These are phyloP conservation scores for Hyles euphorbiae DNA, from an alignment of 1,140 invertebrate species.

Conservation along the genomic window DNA sequence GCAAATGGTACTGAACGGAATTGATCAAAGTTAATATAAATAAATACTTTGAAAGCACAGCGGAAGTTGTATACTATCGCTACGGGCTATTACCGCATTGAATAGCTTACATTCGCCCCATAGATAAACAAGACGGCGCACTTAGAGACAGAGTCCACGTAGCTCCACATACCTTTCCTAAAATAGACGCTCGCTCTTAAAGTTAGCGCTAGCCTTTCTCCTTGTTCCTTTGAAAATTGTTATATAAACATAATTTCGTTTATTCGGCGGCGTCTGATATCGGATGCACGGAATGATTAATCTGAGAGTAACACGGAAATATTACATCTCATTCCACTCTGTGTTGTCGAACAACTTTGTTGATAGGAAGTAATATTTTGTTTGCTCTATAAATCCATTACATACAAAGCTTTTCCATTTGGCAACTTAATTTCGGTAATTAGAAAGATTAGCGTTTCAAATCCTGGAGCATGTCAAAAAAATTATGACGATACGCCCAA, in stretches of 20 bases:
- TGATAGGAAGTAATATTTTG: no score
- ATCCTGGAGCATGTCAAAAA: constrained; percentile 42
- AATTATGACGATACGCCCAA: constrained; percentile 52
- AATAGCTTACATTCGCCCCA: constrained; percentile 53
- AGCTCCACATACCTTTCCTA: constrained; percentile 43
- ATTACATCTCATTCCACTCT: no score
- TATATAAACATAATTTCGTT: constrained; percentile 13
- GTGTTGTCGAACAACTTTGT: no score
- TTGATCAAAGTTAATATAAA: constrained; percentile 3
- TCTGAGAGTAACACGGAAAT: no score
- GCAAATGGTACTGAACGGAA: no score
- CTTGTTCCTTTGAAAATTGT: constrained; percentile 21
- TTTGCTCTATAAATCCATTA: no score
- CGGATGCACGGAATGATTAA: no score
- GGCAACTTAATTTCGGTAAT: no score
- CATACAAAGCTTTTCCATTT: no score
- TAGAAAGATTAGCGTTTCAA: no score
- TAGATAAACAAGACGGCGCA: constrained; percentile 61
- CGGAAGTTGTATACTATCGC: constrained; percentile 21
- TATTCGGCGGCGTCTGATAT: neutral
- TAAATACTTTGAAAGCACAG: constrained; percentile 21
- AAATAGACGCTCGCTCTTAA: constrained; percentile 48
- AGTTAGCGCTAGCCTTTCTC: constrained; percentile 14
- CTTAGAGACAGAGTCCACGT: constrained; percentile 52
- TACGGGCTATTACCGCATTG: constrained; percentile 19